These are phyloP conservation scores for Ceratina australensis DNA, from an alignment of 1,140 invertebrate species.

Conservation along the genomic window DNA sequence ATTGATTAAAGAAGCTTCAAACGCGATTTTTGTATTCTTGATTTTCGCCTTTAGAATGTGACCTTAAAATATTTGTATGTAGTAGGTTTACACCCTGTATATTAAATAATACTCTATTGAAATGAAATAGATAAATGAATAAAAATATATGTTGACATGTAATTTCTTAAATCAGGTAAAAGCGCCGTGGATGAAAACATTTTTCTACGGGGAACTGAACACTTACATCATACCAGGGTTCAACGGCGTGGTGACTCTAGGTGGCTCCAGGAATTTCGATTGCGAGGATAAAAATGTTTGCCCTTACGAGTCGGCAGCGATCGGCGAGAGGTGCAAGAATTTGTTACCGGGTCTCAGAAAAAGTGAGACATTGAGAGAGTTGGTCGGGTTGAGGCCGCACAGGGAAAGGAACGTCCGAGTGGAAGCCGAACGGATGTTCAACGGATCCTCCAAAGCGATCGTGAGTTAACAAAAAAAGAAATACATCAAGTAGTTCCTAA, in stretches of 20 bases:
- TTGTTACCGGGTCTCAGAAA: constrained; percentile 86
- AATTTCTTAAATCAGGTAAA: constrained; percentile 81
- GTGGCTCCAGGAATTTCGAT: constrained; percentile 90
- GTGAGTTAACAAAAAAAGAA: too few relatives aligned
- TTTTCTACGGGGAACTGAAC: constrained; percentile 90
- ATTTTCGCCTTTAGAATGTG: too few relatives aligned
- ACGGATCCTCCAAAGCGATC: constrained; percentile 52
- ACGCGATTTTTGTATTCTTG: too few relatives aligned
- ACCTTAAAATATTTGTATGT: too few relatives aligned
- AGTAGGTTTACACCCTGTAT: too few relatives aligned
- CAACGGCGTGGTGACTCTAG: constrained; percentile 86
- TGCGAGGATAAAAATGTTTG: constrained; percentile 86
- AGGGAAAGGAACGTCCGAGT: constrained; percentile 86
- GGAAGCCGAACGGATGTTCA: constrained; percentile 82
- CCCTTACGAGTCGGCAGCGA: constrained; percentile 85
- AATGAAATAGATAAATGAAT: too few relatives aligned
- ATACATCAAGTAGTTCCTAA: too few relatives aligned
- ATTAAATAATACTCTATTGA: too few relatives aligned
- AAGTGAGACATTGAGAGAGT: constrained; percentile 83
- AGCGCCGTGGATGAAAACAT: constrained; percentile 94
- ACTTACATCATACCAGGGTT: constrained; percentile 92
- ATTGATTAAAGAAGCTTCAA: too few relatives aligned
- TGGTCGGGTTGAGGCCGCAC: constrained; percentile 89
- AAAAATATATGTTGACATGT: too few relatives aligned
- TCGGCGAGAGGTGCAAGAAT: constrained; percentile 86